phyloP scores from a whole-genome alignment of 2,888 invertebrate genomes.

The Agonum fuliginosum region DNA sequence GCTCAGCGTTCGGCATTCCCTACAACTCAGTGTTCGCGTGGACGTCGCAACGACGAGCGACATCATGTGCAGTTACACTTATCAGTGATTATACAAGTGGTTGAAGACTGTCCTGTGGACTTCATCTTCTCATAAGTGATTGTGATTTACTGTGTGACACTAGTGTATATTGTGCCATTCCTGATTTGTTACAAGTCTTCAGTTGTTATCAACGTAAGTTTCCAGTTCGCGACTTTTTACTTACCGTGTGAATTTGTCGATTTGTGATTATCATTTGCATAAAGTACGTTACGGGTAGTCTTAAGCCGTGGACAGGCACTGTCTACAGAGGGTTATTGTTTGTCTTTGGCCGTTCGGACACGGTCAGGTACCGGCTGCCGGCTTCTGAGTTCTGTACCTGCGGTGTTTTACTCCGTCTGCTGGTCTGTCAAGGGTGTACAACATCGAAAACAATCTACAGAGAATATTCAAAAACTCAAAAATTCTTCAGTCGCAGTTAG shows the following conservation, averaged over 20 bases:
- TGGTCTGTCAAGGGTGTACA: conserved; percentile 40
- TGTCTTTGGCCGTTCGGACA: conserved; percentile 27
- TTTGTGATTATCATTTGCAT: conserved; percentile 36
- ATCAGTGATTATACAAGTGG: neutral
- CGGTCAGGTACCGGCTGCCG: conserved; percentile 35
- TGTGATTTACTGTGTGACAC: no score
- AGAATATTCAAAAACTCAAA: no score
- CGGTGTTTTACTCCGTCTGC: neutral
- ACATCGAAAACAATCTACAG: neutral
- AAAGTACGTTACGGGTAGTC: conserved; percentile 46
- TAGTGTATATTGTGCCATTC: neutral
- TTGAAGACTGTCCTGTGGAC: neutral
- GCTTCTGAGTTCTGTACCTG: conserved; percentile 13
- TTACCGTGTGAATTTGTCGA: conserved; percentile 20
- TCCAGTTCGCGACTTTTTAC: no score
- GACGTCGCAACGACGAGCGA: conserved; percentile 31
- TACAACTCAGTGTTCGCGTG: conserved; percentile 33
- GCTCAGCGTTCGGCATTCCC: conserved; percentile 23
- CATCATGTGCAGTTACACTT: conserved; percentile 20
- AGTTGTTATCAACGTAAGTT: conserved; percentile 52
- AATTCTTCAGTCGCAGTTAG: no score
- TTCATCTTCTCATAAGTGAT: no score
- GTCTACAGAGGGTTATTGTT: conserved; percentile 26
- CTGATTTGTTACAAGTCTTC: no score
- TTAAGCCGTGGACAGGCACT: neutral